Evolutionary conservation across 2,113 vertebrate species (phyloP).

Genomic region (Phylloscopus trochiloides): DNA sequence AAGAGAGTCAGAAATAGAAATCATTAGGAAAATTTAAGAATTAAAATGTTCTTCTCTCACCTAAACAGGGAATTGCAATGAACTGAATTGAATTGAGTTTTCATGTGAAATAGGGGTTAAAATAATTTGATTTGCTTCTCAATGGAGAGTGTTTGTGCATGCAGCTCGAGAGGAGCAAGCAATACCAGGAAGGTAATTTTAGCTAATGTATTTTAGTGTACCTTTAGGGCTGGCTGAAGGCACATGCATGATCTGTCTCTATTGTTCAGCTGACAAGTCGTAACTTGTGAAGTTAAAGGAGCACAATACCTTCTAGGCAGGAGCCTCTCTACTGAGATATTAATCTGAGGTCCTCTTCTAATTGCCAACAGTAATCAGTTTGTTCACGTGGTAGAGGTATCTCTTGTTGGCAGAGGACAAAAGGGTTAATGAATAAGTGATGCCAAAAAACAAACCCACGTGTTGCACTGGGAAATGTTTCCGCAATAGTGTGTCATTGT

Average conservation of each 20-base stretch:
- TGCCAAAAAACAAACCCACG: slow-evolving; percentile 1
- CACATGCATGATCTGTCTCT: neutral
- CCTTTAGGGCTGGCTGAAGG: neutral
- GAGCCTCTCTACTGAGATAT: neutral
- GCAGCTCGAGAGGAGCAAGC: neutral
- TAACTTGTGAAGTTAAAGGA: neutral
- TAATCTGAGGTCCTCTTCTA: neutral
- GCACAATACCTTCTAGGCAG: rapidly evolving
- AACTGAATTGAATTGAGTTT: neutral
- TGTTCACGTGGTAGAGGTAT: neutral
- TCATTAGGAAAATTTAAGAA: neutral
- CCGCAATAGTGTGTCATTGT: slow-evolving; percentile 48
- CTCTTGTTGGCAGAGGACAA: neutral
- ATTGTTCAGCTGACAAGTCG: neutral
- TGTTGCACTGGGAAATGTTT: slow-evolving; percentile 28
- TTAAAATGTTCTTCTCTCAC: neutral
- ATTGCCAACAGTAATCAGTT: neutral
- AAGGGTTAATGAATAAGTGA: slow-evolving; percentile 24
- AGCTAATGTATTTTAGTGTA: neutral
- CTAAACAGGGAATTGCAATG: neutral
- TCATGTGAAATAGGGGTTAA: neutral
- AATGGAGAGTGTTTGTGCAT: neutral
- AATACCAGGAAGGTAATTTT: neutral
- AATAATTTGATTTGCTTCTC: neutral
- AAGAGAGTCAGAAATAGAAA: neutral